Conservation (phyloP, 2,797 vertebrate genomes). For the Leptoclinus maculatus region DNA sequence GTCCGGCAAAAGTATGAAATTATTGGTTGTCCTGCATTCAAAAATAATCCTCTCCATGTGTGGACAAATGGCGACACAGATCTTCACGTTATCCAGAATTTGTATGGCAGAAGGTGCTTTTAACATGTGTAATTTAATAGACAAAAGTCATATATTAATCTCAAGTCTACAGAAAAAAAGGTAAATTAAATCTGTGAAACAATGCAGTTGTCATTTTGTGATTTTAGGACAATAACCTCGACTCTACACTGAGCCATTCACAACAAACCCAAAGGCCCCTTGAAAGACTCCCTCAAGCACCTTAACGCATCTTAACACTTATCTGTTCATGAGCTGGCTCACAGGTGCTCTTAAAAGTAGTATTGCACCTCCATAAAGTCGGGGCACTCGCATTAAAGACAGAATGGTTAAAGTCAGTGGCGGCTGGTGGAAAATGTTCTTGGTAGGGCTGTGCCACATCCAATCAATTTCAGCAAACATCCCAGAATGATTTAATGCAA, state of each 20-base stretch:
- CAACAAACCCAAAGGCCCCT: constrained; percentile 4
- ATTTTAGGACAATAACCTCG: background rate
- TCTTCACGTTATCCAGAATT: background rate
- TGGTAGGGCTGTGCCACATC: too few relatives aligned
- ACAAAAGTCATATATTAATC: background rate
- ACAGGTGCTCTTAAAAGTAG: constrained; percentile 24
- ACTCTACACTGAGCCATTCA: background rate
- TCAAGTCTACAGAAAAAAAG: background rate
- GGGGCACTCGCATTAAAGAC: constrained; percentile 11
- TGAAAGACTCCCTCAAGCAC: constrained; percentile 10
- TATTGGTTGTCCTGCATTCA: background rate
- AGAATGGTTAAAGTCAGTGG: constrained; percentile 1
- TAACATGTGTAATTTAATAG: background rate
- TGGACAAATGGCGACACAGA: background rate
- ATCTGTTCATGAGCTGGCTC: constrained; percentile 17
- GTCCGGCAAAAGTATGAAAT: constrained; percentile 9
- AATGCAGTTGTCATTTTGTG: background rate
- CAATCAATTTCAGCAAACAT: too few relatives aligned
- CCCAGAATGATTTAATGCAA: too few relatives aligned
- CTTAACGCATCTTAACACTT: constrained; percentile 8
- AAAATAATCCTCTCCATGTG: too few relatives aligned
- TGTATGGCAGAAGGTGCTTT: background rate
- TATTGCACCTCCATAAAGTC: constrained; percentile 19
- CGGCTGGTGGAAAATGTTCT: too few relatives aligned
- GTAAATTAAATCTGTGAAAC: background rate